Conservation (phyloP, 2,888 invertebrate genomes). For the Paralinhomoeus sp. region DNA sequence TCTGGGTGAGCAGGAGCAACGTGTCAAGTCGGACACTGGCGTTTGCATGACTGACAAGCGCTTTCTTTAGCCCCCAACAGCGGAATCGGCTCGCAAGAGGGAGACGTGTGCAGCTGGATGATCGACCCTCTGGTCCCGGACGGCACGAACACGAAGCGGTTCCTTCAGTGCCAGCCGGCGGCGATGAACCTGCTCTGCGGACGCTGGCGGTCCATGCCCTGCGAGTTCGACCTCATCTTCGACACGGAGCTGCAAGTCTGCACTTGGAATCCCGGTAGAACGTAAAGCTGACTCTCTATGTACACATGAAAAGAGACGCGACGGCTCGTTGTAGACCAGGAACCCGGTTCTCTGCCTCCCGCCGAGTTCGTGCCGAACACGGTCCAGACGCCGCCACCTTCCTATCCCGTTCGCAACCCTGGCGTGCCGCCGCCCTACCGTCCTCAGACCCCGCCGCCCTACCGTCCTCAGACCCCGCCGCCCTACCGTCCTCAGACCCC, state of each 20-base stretch:
- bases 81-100: constrained; percentile 17
- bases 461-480: background rate
- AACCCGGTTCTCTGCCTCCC: background rate
- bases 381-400: background rate
- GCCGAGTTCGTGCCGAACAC: background rate
- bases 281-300: constrained; percentile 1
- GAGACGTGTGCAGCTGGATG: constrained; percentile 26
- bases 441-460: background rate
- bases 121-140: constrained; percentile 21
- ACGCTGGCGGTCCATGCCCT: constrained; percentile 21
- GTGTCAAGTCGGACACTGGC: background rate
- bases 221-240: constrained; percentile 22
- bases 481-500: background rate
- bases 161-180: constrained; percentile 22
- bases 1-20: background rate
- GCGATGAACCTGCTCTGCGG: constrained; percentile 24
- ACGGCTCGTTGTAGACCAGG: background rate
- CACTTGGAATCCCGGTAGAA: constrained; percentile 13
- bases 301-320: no score
- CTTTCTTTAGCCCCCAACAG: constrained; percentile 14
- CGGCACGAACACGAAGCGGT: constrained; percentile 15
- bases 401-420: background rate
- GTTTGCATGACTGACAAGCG: background rate
- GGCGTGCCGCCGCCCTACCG: background rate
- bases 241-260: constrained; percentile 18